Conservation (phyloP, 2,113 vertebrate species). For the Gobio gobio region DNA sequence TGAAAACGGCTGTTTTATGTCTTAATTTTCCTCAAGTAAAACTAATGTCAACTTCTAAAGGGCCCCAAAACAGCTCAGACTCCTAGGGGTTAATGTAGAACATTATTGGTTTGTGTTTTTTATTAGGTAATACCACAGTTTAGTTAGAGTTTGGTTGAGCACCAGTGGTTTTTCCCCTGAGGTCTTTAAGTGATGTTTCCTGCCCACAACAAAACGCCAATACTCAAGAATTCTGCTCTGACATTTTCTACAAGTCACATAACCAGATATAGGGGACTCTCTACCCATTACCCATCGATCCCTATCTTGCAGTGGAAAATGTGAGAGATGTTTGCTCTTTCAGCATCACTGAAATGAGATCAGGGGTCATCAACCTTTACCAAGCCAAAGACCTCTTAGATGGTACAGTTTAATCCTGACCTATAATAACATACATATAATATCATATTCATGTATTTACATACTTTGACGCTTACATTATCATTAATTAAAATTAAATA, state of each 20-base stretch:
- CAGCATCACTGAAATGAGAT: neutral
- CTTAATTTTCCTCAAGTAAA: neutral
- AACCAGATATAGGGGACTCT: neutral
- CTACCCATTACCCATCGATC: neutral
- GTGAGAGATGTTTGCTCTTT: neutral
- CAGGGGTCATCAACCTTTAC: neutral
- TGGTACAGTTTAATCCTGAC: neutral
- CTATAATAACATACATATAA: neutral
- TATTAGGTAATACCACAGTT: neutral
- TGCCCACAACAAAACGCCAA: neutral
- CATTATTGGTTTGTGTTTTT: neutral
- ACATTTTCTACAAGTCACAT: neutral
- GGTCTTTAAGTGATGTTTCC: neutral
- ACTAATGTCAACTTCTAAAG: no score
- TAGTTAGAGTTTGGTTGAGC: neutral
- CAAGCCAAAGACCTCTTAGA: neutral
- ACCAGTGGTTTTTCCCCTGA: neutral
- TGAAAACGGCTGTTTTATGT: neutral
- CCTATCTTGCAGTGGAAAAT: constrained; percentile 17
- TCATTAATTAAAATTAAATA: neutral
- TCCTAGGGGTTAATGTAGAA: neutral
- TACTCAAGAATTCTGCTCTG: constrained; percentile 3
- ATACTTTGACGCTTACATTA: neutral
- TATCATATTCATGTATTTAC: neutral
- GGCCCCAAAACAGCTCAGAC: no score